phyloP scores from a whole-genome alignment of 2,797 vertebrate genomes.

The Sebastes melanostomus region DNA sequence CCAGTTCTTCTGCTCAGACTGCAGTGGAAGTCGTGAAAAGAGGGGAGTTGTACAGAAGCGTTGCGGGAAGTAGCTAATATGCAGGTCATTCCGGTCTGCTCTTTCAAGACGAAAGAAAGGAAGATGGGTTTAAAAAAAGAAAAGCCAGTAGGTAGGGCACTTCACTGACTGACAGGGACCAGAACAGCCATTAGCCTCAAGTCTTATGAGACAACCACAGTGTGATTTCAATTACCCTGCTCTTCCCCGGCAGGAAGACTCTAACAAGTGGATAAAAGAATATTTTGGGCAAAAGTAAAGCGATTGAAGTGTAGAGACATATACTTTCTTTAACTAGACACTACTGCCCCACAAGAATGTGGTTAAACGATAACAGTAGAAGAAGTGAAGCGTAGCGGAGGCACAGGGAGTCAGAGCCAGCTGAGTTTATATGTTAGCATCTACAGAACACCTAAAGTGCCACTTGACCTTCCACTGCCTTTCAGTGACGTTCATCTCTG shows the following conservation, averaged over 20 bases:
- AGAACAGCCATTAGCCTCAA: conserved; percentile 68
- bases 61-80: conserved; percentile 2
- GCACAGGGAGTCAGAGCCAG: background rate
- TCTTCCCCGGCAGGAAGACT: conserved; percentile 49
- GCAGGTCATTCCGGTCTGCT: conserved; percentile 31
- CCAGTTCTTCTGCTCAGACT: conserved; percentile 30
- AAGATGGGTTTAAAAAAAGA: conserved; percentile 1
- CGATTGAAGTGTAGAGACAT: background rate
- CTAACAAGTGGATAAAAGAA: conserved; percentile 53
- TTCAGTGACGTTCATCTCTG: conserved; percentile 4
- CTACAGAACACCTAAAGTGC: background rate
- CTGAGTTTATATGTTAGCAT: background rate
- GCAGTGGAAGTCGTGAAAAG: conserved; percentile 52
- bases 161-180: conserved; percentile 70
- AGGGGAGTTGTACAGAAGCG: conserved; percentile 2
- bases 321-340: conserved; percentile 28
- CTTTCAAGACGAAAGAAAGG: conserved; percentile 25
- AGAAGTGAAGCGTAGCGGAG: background rate
- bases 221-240: conserved; percentile 74
- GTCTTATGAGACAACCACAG: conserved; percentile 72
- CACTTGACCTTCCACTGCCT: conserved; percentile 15
- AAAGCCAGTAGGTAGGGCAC: conserved; percentile 24
- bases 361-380: background rate
- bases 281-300: conserved; percentile 36
- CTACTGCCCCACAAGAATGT: background rate